Conservation (phyloP, 2,113 vertebrate genomes). For the Rhegmatorhina hoffmannsi region DNA sequence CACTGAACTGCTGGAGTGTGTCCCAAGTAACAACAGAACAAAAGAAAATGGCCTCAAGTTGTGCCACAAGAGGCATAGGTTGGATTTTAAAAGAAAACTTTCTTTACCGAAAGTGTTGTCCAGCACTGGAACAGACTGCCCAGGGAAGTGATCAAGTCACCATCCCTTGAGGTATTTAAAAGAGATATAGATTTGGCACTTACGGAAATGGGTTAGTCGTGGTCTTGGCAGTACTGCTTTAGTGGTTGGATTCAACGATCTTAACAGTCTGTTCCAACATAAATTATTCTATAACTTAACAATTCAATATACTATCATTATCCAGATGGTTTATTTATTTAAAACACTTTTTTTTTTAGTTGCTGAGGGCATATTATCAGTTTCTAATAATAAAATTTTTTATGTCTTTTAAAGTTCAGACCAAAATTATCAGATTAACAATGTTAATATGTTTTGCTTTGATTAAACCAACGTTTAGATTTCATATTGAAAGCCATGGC, state of each 20-base stretch:
- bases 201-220: not conserved
- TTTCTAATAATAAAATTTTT: not conserved
- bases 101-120: not conserved
- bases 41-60: not conserved
- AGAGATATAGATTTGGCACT: not conserved
- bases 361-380: not conserved
- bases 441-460: not conserved
- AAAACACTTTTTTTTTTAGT: not conserved
- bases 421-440: not conserved
- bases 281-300: not conserved
- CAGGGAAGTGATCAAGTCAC: not conserved
- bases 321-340: not conserved
- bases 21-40: rapidly evolving
- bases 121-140: not conserved
- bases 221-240: not conserved
- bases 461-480: not conserved
- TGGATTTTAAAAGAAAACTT: not conserved
- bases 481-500: not conserved
- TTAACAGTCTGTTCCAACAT: not conserved
- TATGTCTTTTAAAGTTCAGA: not conserved
- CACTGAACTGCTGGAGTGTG: rapidly evolving
- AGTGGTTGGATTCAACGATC: rapidly evolving
- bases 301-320: not conserved
- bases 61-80: not conserved
- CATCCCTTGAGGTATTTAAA: not conserved